Base-by-base conservation (phyloP, 2,797 vertebrate genomes). In the Decapterus maruadsi region DNA sequence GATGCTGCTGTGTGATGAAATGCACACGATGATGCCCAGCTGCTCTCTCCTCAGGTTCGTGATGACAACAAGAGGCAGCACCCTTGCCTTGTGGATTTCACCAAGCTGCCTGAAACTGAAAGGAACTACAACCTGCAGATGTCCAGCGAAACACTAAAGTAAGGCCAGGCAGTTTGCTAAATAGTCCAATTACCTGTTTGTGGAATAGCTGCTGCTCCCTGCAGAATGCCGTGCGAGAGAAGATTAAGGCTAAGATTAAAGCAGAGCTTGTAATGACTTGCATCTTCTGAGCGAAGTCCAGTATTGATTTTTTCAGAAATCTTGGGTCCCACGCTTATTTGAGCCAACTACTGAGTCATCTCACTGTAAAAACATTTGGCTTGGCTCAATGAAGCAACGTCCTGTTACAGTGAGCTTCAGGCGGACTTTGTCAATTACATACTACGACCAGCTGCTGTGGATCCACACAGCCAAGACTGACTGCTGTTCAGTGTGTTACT, bases 11-110 rank as follows among this genome's bases (percentile, higher is more conserved):
- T 57, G 43, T 65, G 8, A 65, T 43, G 26, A 66, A 71, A 19
- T 36, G 10, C 40, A 29, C 4, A 53, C 50, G 64, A 57, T 42
- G 22, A 36, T 17, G 17, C 42, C 48, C 1, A 1, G 46, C 50
- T 74, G 14, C 12, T 80, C 84, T 69, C 81, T 77, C 90, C 87
- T 34, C 88, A 99, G 98, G 93, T 98, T 81, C 96, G 98, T 17
- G 98, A 99, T 90, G 98, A 99, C 94, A 99, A 99, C 93, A 99
- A 99, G 94, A 96, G 98, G 66, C 98, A 99, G 89, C 98, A 99
- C 90, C 98, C 98, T 72, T 99, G 98, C 90, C 96, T 99, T 38
- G 98, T 99, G 85, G 97, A 99, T 92, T 99, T 99, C 81, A 89
- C 95, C 77, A 99, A 99, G 89, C 92, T 99, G 80, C 98, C 98